Conservation (phyloP, 2,797 vertebrate genomes). For the Antrozous pallidus region DNA sequence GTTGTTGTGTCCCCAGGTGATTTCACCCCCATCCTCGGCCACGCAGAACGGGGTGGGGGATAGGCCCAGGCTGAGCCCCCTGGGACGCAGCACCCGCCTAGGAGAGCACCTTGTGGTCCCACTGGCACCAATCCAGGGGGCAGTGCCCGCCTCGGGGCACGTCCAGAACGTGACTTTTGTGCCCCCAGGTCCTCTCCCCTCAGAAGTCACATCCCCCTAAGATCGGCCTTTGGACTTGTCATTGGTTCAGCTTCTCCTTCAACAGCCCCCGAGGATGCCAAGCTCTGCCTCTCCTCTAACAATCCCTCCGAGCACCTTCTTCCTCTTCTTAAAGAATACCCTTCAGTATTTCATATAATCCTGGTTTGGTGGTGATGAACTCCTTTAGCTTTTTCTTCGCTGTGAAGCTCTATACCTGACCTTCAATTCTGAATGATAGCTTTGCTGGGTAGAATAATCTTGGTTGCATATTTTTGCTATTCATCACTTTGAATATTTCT, state of each 20-base stretch:
- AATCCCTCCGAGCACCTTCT: not conserved
- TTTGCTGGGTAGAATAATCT: no score
- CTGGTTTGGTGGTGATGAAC: no score
- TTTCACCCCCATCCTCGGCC: slow-evolving; percentile 4
- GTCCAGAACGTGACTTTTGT: not conserved
- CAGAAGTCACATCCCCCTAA: not conserved
- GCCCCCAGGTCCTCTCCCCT: not conserved
- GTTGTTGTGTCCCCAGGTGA: not conserved
- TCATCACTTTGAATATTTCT: no score
- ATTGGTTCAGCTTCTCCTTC: not conserved
- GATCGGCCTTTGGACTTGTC: not conserved
- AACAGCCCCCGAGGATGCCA: not conserved
- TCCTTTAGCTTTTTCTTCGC: no score
- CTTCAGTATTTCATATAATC: no score
- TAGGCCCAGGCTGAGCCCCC: slow-evolving; percentile 30
- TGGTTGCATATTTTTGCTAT: no score
- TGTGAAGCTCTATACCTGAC: no score
- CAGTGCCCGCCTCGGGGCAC: not conserved
- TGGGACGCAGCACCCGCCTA: not conserved
- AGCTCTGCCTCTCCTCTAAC: not conserved
- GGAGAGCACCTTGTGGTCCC: not conserved
- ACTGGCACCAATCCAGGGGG: not conserved
- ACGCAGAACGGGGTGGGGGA: slow-evolving; percentile 52
- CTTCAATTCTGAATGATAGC: no score
- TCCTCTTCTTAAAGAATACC: no score